A percentile compares a stretch with the other conserved stretches of the same genome.
Evolutionary conservation across 2,888 invertebrate species (phyloP).

Genomic region (Athalia circularis): DNA sequence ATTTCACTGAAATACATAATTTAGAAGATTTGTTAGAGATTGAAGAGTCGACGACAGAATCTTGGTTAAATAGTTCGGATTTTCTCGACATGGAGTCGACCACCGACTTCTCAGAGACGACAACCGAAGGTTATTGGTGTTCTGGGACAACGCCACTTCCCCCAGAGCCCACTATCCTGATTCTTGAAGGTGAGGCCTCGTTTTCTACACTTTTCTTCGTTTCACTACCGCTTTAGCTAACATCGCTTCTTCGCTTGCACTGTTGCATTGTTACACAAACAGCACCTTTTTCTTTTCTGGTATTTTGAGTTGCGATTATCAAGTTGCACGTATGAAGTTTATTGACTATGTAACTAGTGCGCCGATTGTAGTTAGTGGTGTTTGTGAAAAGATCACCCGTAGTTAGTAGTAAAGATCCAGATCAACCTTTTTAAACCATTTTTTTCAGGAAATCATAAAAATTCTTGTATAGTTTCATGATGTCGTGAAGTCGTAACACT

Average conservation of each 20-base stretch:
- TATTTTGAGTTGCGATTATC: slow-evolving; percentile 34
- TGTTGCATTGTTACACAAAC: slow-evolving; percentile 31
- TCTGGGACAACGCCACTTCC: slow-evolving; percentile 76
- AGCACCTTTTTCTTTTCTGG: slow-evolving; percentile 37
- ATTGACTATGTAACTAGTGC: slow-evolving; percentile 12
- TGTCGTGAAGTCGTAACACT: neutral
- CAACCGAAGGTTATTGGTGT: slow-evolving; percentile 64
- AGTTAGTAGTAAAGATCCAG: slow-evolving; percentile 22
- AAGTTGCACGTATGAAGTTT: neutral
- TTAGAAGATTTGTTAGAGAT: slow-evolving; percentile 52
- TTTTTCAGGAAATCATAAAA: slow-evolving; percentile 14
- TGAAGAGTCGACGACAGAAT: slow-evolving; percentile 43
- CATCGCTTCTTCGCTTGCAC: slow-evolving; percentile 42
- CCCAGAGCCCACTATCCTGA: slow-evolving; percentile 85
- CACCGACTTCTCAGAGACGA: slow-evolving; percentile 59
- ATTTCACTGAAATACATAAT: slow-evolving; percentile 31
- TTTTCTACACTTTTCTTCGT: slow-evolving; percentile 41
- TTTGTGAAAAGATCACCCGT: slow-evolving; percentile 25
- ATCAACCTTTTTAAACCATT: slow-evolving; percentile 3
- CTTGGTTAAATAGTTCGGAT: slow-evolving; percentile 39
- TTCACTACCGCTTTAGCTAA: slow-evolving; percentile 44
- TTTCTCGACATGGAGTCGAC: slow-evolving; percentile 49
- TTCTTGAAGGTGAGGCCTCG: slow-evolving; percentile 86
- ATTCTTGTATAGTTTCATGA: slow-evolving; percentile 18
- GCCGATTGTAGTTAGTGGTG: slow-evolving; percentile 6